These are phyloP conservation scores for Pachyuromys duprasi DNA, from an alignment of 2,797 vertebrate genomes.

Conservation along the genomic window DNA sequence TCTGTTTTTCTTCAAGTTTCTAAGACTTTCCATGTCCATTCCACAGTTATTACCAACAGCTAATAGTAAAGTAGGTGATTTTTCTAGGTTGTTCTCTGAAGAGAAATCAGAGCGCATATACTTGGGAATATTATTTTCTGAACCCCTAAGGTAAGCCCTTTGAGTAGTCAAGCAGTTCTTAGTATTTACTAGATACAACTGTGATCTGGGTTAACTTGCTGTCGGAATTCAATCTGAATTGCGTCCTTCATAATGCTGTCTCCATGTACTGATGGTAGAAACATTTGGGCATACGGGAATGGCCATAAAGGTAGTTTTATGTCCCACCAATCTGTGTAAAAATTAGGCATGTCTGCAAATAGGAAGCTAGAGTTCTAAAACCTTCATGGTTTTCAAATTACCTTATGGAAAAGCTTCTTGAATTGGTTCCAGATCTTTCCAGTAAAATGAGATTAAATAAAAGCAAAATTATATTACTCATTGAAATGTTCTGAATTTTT, in stretches of 20 bases:
- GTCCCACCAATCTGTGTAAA: not conserved
- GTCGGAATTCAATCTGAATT: not conserved
- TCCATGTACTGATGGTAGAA: not conserved
- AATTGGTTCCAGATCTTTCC: slow-evolving; percentile 18
- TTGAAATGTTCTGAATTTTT: slow-evolving; percentile 26
- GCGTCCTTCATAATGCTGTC: not conserved
- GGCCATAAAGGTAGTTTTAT: not conserved
- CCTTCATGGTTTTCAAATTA: not conserved
- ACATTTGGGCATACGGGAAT: not conserved
- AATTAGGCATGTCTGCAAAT: not conserved
- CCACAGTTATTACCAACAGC: slow-evolving; percentile 55
- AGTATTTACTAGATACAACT: not conserved
- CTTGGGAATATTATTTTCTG: not conserved
- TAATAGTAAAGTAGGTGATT: slow-evolving; percentile 56
- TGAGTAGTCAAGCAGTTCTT: slow-evolving; percentile 49
- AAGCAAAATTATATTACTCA: not conserved
- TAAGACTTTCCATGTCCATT: slow-evolving; percentile 61
- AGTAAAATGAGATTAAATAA: not conserved
- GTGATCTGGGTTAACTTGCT: not conserved
- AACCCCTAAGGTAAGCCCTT: slow-evolving; percentile 5
- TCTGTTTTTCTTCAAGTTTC: slow-evolving; percentile 77
- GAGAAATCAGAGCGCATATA: slow-evolving; percentile 56
- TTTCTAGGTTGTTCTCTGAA: slow-evolving; percentile 51
- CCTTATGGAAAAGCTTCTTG: not conserved
- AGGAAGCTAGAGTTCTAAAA: not conserved